Conservation (phyloP, 2,888 invertebrate species). For the Tholera decimalis region DNA sequence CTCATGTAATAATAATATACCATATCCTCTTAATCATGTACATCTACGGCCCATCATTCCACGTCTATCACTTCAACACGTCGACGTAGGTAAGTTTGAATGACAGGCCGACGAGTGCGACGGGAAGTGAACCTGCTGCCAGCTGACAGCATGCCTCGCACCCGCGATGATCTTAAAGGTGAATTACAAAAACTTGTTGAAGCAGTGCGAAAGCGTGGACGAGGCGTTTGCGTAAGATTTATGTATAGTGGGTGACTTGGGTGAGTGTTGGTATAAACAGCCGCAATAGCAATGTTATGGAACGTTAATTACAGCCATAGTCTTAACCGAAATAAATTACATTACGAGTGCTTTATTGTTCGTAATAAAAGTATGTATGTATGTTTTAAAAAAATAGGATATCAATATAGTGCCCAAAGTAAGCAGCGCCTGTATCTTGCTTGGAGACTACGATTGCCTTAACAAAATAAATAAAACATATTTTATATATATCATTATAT, state of each 20-base stretch:
- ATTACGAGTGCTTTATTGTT: no score
- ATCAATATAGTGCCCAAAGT: no score
- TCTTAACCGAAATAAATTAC: no score
- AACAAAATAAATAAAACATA: no score
- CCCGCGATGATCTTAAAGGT: conserved; percentile 18
- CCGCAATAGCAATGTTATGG: no score
- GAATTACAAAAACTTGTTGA: conserved; percentile 42
- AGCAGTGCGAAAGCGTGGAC: conserved; percentile 29
- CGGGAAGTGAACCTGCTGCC: conserved; percentile 37
- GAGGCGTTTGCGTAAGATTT: conserved; percentile 8
- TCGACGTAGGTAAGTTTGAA: conserved; percentile 42
- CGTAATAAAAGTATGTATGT: no score
- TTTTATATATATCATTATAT: no score
- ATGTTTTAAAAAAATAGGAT: no score
- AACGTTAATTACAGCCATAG: no score
- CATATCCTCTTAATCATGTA: conserved; percentile 18
- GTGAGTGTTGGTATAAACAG: neutral
- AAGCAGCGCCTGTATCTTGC: no score
- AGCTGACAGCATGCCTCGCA: conserved; percentile 19
- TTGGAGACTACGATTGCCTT: no score
- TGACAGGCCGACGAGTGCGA: conserved; percentile 37
- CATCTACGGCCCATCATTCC: neutral
- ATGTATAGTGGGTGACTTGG: neutral
- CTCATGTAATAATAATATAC: neutral
- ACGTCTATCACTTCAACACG: conserved; percentile 15